Conservation (phyloP, 1,140 invertebrate genomes). For the Cyclina sinensis region DNA sequence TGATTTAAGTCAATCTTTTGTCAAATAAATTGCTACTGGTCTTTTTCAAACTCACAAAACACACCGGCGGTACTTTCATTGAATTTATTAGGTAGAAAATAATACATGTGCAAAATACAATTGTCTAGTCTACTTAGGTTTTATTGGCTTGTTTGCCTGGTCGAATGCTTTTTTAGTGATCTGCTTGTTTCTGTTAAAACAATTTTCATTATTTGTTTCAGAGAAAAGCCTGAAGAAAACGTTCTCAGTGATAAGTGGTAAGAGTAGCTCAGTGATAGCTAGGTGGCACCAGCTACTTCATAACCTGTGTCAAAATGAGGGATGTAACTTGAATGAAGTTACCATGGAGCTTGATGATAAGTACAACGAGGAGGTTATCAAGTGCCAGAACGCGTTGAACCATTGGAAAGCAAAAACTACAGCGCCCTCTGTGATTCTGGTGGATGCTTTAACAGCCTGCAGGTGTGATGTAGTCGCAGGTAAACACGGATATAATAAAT, state of each 20-base stretch:
- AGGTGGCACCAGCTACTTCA: conserved; percentile 46
- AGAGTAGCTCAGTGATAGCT: conserved; percentile 1
- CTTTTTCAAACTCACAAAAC: no score
- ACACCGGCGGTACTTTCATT: no score
- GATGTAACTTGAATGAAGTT: background rate
- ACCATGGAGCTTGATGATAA: conserved; percentile 40
- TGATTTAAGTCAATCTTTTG: no score
- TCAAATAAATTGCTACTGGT: no score
- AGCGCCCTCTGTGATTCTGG: conserved; percentile 13
- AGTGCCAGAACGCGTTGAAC: conserved; percentile 5
- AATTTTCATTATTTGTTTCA: conserved; percentile 29
- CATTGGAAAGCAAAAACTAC: conserved; percentile 17
- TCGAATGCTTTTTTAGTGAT: no score
- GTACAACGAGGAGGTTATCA: background rate
- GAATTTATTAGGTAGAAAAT: no score
- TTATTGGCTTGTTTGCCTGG: no score
- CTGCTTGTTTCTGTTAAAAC: no score
- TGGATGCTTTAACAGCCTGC: conserved; percentile 28
- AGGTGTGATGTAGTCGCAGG: conserved; percentile 39
- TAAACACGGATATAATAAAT: conserved; percentile 20
- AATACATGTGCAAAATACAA: conserved; percentile 54
- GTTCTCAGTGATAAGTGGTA: conserved; percentile 18
- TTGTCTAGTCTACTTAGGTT: no score
- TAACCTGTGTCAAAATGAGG: conserved; percentile 19
- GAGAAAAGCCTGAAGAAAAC: conserved; percentile 21